phyloP scores from a whole-genome alignment of 2,113 vertebrate species.

The Pardalotus punctatus region DNA sequence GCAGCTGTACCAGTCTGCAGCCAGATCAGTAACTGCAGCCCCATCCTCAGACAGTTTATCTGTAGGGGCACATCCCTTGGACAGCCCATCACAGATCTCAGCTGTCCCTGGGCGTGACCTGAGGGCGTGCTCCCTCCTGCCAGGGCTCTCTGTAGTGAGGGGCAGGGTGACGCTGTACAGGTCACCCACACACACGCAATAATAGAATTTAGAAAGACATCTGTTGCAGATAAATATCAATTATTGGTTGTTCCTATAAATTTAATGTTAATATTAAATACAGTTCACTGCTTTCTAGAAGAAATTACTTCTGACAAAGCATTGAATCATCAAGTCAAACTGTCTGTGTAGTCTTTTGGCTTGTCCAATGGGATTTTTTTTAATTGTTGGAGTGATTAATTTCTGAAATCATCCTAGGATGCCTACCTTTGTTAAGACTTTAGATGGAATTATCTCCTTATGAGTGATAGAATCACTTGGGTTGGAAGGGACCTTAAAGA shows the following conservation, averaged over 20 bases:
- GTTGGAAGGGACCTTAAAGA: not conserved
- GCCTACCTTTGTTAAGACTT: not conserved
- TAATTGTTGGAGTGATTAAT: not conserved
- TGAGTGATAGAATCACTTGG: not conserved
- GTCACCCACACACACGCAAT: not conserved
- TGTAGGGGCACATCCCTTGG: not conserved
- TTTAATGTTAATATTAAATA: not conserved
- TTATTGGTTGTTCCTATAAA: not conserved
- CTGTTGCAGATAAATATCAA: not conserved
- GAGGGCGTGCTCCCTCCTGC: fast-evolving
- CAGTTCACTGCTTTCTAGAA: not conserved
- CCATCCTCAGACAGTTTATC: not conserved
- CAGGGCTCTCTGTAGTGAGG: not conserved
- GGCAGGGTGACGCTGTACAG: not conserved
- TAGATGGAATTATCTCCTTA: not conserved
- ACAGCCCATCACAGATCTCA: not conserved
- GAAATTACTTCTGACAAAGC: not conserved
- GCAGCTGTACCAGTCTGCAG: not conserved
- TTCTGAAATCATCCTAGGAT: not conserved
- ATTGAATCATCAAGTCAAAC: not conserved
- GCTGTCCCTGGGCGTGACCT: no score
- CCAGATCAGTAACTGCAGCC: not conserved
- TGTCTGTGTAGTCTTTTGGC: not conserved
- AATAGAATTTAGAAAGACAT: not conserved
- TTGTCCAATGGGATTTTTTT: not conserved